Percentiles rank a stretch among this genome's conserved stretches.
Evolutionary conservation across 2,113 vertebrate genomes (phyloP).

Genomic region (Protobothrops mucrosquamatus): DNA sequence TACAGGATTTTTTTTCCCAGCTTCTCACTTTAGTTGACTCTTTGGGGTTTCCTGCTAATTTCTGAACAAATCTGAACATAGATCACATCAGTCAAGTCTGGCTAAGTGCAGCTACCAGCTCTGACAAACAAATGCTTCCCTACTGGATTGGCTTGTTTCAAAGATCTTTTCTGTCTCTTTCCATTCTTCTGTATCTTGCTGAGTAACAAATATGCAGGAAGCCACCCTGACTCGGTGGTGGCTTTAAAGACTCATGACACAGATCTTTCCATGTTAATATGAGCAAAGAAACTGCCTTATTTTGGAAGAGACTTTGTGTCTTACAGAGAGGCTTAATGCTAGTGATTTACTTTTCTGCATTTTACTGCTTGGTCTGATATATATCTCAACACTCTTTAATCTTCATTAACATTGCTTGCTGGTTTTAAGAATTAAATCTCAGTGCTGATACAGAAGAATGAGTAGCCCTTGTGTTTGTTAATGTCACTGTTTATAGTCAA

Average conservation of each 20-base stretch:
- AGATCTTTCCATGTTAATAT: not conserved
- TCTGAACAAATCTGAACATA: not conserved
- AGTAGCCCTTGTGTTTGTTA: not conserved
- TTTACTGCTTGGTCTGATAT: slow-evolving; percentile 21
- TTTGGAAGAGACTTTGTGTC: not conserved
- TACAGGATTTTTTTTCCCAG: not conserved
- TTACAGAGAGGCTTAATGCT: fast-evolving
- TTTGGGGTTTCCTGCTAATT: not conserved
- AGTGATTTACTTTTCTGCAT: not conserved
- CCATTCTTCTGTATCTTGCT: not conserved
- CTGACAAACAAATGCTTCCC: not conserved
- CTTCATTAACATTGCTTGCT: slow-evolving; percentile 48
- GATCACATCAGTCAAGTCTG: not conserved
- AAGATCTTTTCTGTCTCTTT: not conserved
- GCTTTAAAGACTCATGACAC: not conserved
- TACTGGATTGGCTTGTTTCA: not conserved
- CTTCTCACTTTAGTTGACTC: not conserved
- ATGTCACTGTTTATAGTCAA: not conserved
- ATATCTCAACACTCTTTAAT: slow-evolving; percentile 47
- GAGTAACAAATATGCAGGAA: not conserved
- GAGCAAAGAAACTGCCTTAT: not conserved
- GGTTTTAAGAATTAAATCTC: slow-evolving; percentile 1
- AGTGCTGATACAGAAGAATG: not conserved
- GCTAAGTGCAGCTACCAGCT: not conserved
- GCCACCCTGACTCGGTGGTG: slow-evolving; percentile 22